Conservation (phyloP, 2,888 invertebrate species). For the Pollenia amentaria region DNA sequence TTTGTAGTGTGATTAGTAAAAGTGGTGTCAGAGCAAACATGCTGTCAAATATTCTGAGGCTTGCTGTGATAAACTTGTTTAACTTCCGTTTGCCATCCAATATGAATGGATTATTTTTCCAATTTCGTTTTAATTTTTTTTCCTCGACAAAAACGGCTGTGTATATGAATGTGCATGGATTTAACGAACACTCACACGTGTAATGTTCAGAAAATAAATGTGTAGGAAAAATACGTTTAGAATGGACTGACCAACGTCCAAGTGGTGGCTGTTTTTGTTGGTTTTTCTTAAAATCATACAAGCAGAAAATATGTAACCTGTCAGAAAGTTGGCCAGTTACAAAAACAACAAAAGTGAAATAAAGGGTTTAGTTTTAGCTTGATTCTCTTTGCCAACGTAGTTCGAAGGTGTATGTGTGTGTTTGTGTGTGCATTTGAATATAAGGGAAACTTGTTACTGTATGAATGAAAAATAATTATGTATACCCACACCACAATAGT, state of each 20-base stretch:
- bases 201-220: background rate
- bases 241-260: slow-evolving; percentile 36
- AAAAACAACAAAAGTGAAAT: slow-evolving; percentile 15
- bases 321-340: slow-evolving; percentile 34
- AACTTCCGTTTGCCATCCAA: slow-evolving; percentile 55
- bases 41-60: slow-evolving; percentile 56
- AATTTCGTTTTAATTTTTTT: slow-evolving; percentile 37
- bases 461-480: background rate
- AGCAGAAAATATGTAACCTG: slow-evolving; percentile 48
- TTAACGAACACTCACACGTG: slow-evolving; percentile 14
- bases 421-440: background rate
- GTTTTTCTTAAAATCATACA: slow-evolving; percentile 43
- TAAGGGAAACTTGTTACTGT: background rate
- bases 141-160: slow-evolving; percentile 31
- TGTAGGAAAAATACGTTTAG: background rate
- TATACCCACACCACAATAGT: too few species aligned
- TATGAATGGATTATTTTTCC: slow-evolving; percentile 37
- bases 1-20: slow-evolving; percentile 48
- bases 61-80: slow-evolving; percentile 65
- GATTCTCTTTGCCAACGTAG: background rate
- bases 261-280: background rate
- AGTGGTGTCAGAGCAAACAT: slow-evolving; percentile 52
- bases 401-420: background rate
- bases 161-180: background rate
- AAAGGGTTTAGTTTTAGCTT: slow-evolving; percentile 33